Conservation (phyloP, 2,113 vertebrate species). For the Dunckerocampus dactyliophorus region DNA sequence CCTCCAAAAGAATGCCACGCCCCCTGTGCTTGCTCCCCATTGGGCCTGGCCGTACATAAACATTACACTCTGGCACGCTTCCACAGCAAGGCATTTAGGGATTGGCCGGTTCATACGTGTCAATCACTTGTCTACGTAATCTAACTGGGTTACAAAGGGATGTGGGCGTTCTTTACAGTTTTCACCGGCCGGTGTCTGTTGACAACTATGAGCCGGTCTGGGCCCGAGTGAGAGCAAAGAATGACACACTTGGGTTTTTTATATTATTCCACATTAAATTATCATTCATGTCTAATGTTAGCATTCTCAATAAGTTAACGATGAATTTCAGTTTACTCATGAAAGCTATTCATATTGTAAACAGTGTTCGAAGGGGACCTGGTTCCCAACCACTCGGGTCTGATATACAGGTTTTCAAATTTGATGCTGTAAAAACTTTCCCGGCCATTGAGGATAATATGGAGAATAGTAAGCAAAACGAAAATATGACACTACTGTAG, state of each 20-base stretch:
- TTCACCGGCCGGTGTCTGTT: conserved; percentile 73
- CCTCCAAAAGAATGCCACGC: conserved; percentile 68
- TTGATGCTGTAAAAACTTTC: too few relatives aligned
- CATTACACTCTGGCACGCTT: conserved; percentile 73
- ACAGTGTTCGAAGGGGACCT: too few relatives aligned
- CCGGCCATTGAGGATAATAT: too few relatives aligned
- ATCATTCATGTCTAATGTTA: conserved; percentile 13
- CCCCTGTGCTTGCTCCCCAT: conserved; percentile 62
- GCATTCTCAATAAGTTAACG: too few relatives aligned
- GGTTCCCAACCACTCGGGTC: too few relatives aligned
- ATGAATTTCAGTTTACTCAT: too few relatives aligned
- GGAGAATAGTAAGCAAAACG: too few relatives aligned
- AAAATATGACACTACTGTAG: too few relatives aligned
- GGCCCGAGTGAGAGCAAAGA: not conserved
- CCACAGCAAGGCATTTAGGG: conserved; percentile 43
- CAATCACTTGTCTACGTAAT: conserved; percentile 39
- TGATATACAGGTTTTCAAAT: too few relatives aligned
- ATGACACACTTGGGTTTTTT: conserved; percentile 5
- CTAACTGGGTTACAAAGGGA: conserved; percentile 34
- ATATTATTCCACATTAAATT: too few relatives aligned
- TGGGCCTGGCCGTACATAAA: conserved; percentile 67
- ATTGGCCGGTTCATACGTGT: conserved; percentile 55
- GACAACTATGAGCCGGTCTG: conserved; percentile 37
- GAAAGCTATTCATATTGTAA: too few relatives aligned
- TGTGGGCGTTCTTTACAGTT: conserved; percentile 62